Conservation (phyloP, 2,888 invertebrate species). For the Drosophila mimica region DNA sequence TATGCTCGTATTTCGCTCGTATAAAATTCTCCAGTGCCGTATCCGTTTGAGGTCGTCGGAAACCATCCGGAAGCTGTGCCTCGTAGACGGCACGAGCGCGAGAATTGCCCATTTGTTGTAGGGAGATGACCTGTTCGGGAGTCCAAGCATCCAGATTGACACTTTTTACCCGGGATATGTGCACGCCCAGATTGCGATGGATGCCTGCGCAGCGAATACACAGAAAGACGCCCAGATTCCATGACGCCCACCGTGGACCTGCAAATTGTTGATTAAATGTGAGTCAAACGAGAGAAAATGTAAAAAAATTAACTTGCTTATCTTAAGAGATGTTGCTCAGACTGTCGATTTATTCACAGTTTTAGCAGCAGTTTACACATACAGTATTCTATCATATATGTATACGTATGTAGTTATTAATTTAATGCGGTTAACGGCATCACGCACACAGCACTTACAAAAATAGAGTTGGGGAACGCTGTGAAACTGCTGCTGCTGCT, state of each 20-base stretch:
- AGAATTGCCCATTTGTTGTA: constrained; percentile 99
- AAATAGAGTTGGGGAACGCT: constrained; percentile 2
- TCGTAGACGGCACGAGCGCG: constrained; percentile 98
- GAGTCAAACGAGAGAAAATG: not conserved
- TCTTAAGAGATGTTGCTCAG: constrained; percentile 18
- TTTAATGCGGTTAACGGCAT: constrained; percentile 7
- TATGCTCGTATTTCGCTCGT: constrained; percentile 98
- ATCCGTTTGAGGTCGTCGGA: constrained; percentile 97
- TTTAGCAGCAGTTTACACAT: not conserved
- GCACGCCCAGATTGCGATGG: constrained; percentile 98
- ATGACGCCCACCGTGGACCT: constrained; percentile 99
- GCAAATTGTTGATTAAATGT: constrained; percentile 6
- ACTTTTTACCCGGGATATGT: constrained; percentile 99
- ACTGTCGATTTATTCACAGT: not conserved
- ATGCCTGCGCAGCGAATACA: constrained; percentile 99
- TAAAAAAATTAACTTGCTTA: constrained; percentile 15
- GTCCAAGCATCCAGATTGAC: constrained; percentile 99
- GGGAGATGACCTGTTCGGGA: constrained; percentile 96
- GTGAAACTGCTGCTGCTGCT: not conserved
- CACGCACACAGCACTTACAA: not conserved
- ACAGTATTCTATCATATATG: not conserved
- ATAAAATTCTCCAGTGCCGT: constrained; percentile 97
- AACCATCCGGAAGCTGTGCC: constrained; percentile 97
- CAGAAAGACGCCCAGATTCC: constrained; percentile 99
- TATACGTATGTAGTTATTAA: not conserved